Evolutionary conservation across 2,113 vertebrate genomes (phyloP).

Genomic region (Nestor notabilis): DNA sequence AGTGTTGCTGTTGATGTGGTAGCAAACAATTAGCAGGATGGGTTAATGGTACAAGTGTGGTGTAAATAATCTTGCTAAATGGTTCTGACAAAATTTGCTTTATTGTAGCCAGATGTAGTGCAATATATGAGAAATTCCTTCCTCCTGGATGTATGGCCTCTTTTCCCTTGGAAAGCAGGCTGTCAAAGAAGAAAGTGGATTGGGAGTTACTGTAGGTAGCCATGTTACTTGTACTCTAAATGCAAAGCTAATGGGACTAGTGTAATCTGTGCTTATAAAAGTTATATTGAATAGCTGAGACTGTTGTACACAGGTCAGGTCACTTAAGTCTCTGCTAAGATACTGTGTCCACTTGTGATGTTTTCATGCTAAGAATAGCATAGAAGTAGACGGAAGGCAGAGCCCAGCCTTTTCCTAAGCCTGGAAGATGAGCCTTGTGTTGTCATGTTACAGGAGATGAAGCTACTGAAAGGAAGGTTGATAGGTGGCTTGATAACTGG

Average conservation of each 20-base stretch:
- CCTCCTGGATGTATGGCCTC: accelerated
- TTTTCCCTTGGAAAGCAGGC: neutral
- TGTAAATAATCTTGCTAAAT: neutral
- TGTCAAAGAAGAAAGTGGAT: neutral
- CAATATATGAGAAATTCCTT: neutral
- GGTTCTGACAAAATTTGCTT: neutral
- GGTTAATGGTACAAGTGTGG: neutral
- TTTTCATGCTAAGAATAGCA: neutral
- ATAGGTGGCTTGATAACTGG: constrained; percentile 41
- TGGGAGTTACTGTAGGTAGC: neutral
- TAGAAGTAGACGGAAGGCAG: neutral
- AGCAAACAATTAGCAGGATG: neutral
- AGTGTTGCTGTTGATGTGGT: neutral
- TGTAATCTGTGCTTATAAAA: neutral
- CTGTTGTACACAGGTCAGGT: neutral
- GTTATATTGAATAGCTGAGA: neutral
- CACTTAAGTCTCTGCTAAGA: neutral
- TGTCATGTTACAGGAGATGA: constrained; percentile 34
- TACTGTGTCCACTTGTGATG: neutral
- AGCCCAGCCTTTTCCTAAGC: neutral
- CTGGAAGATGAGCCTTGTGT: constrained; percentile 12
- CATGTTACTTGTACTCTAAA: neutral
- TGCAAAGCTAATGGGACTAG: neutral
- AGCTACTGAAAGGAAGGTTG: constrained; percentile 40
- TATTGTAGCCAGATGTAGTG: neutral